These are phyloP conservation scores for Acanthosepion lycidas DNA, from an alignment of 2,888 invertebrate species.

Conservation along the genomic window DNA sequence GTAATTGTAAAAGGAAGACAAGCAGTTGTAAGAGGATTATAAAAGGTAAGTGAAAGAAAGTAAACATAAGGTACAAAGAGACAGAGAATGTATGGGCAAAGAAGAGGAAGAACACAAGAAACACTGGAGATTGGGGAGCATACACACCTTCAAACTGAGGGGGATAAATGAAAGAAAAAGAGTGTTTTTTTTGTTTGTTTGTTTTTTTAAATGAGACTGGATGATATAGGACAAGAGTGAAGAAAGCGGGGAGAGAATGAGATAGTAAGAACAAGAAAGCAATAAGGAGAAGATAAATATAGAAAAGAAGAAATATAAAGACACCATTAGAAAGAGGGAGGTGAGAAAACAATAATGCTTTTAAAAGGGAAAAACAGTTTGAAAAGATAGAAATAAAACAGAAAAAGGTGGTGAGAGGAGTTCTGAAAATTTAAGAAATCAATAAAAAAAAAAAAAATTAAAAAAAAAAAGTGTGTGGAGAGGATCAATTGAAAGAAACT, in stretches of 20 bases:
- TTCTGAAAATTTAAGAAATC: neutral
- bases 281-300: neutral
- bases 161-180: neutral
- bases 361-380: neutral
- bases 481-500: conserved; percentile 8
- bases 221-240: neutral
- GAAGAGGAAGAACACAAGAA: too few relatives aligned
- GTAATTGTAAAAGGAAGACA: too few relatives aligned
- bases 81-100: too few relatives aligned
- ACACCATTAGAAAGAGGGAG: neutral
- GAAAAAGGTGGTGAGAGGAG: neutral
- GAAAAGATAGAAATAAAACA: neutral
- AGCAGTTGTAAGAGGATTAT: too few relatives aligned
- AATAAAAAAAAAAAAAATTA: too few relatives aligned
- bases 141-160: too few relatives aligned
- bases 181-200: too few relatives aligned
- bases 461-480: neutral
- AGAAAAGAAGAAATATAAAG: neutral
- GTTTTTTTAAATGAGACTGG: too few relatives aligned
- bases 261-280: too few relatives aligned
- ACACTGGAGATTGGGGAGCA: too few relatives aligned
- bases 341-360: neutral
- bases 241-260: neutral
- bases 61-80: too few relatives aligned
- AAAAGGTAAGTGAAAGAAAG: too few relatives aligned